phyloP scores from a whole-genome alignment of 2,113 vertebrate species.

The Dryoscopus gambensis region DNA sequence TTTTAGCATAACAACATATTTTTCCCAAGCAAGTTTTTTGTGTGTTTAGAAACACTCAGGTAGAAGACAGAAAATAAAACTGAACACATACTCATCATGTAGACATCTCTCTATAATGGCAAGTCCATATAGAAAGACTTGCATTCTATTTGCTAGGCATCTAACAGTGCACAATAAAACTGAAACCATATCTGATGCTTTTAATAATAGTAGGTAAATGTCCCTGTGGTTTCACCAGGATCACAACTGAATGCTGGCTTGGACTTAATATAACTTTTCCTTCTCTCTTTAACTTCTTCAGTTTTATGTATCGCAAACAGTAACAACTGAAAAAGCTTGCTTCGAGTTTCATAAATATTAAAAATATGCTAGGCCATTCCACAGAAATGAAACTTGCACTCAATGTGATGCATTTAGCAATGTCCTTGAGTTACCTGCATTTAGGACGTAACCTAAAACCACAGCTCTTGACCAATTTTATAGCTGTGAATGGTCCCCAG shows the following conservation, averaged over 20 bases:
- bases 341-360: not conserved
- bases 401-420: not conserved
- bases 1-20: not conserved
- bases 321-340: not conserved
- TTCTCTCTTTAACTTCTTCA: not conserved
- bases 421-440: conserved; percentile 28
- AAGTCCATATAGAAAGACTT: not conserved
- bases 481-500: conserved; percentile 7
- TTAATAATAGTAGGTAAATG: not conserved
- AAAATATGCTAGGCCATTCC: not conserved
- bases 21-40: not conserved
- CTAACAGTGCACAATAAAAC: not conserved
- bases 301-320: not conserved
- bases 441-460: conserved; percentile 43
- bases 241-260: not conserved
- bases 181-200: not conserved
- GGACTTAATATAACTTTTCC: not conserved
- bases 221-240: not conserved
- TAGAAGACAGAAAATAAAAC: not conserved
- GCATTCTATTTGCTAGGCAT: not conserved
- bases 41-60: not conserved
- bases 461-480: conserved; percentile 21
- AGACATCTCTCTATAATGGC: not conserved
- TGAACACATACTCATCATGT: not conserved
- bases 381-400: not conserved